A percentile compares a stretch with the other conserved stretches of the same genome.
Conservation (phyloP, 2,797 vertebrate genomes). For the Fundulus diaphanus region DNA sequence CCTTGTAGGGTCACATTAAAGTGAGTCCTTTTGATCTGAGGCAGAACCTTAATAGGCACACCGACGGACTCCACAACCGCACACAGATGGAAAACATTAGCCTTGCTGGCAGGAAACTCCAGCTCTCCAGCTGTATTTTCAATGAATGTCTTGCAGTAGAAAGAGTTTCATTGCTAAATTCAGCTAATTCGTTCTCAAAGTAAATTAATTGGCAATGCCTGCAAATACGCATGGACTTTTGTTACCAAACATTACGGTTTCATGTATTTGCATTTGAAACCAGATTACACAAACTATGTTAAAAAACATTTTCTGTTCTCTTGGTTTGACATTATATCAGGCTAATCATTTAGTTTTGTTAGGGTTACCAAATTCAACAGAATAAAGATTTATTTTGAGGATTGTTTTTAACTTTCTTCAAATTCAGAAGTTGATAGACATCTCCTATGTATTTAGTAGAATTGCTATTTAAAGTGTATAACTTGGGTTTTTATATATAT, state of each 20-base stretch:
- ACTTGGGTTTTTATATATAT: background rate
- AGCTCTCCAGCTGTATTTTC: conserved; percentile 56
- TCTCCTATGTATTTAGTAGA: background rate
- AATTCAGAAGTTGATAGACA: too few relatives aligned
- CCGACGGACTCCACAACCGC: conserved; percentile 49
- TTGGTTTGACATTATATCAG: too few relatives aligned
- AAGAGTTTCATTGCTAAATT: conserved; percentile 52
- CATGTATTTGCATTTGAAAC: background rate
- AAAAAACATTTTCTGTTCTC: too few relatives aligned
- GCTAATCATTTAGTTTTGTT: too few relatives aligned
- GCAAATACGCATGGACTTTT: conserved; percentile 58
- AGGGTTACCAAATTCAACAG: background rate
- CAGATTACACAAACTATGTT: background rate
- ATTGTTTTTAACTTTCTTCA: background rate
- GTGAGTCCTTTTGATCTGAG: conserved; percentile 43
- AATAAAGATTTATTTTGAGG: background rate
- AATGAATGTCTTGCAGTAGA: conserved; percentile 61
- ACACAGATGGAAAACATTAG: conserved; percentile 72
- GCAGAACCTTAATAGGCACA: conserved; percentile 59
- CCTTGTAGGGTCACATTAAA: conserved; percentile 30
- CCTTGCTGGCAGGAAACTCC: conserved; percentile 63
- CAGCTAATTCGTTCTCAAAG: conserved; percentile 47
- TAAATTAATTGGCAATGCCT: conserved; percentile 27
- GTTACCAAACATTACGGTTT: background rate
- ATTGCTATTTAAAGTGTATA: background rate